Base-by-base conservation (phyloP, 2,888 invertebrate species). In the Sphaerophoria taeniata region DNA sequence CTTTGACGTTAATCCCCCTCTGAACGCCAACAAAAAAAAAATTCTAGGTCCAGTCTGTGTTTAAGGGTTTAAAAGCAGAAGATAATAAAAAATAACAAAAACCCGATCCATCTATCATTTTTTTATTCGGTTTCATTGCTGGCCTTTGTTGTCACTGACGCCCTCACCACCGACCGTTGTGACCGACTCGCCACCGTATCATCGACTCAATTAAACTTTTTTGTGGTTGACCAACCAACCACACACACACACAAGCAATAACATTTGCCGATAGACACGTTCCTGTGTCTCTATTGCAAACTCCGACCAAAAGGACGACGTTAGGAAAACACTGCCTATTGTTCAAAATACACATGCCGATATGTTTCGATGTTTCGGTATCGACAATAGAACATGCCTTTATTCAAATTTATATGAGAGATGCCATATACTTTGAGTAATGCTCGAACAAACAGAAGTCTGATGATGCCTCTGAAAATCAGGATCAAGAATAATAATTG, bases 261-360 rank as follows among this genome's bases (percentile, higher is more conserved):
- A 45, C 34, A 36, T 53, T n/a, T 58, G 14, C 39, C 34, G 36
- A 36, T 36, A 12, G 14, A 16, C 12, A 47, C 16, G 36, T 36
- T 49, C 34, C 36, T 47, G 55, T 24, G 24, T 24, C 24, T 24
- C 24, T 2, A 24, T 24, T 24, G 39, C 9, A 9, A 60, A 67
- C 56, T 55, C 63, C 55, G 24, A 24, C 24, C 24, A 2, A 69
- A 60, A 39, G 53, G 55, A n/a, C 43, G 55, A n/a, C 43, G 14
- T 58, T 63, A 65, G 70, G 63, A 56, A 51, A 65, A 65, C 71
- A 75, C 65, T 75, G 36, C 49, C 51, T 51, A 49, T 65, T 84
- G 79, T 69, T 84, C 71, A 56, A 79, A 79, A 75, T 72, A 84
- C 79, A 75, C 79, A 79, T 84, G 75, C 60, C 84, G 71, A 79